Evolutionary conservation across 1,140 invertebrate genomes (phyloP).

Genomic region (Apis cerana): DNA sequence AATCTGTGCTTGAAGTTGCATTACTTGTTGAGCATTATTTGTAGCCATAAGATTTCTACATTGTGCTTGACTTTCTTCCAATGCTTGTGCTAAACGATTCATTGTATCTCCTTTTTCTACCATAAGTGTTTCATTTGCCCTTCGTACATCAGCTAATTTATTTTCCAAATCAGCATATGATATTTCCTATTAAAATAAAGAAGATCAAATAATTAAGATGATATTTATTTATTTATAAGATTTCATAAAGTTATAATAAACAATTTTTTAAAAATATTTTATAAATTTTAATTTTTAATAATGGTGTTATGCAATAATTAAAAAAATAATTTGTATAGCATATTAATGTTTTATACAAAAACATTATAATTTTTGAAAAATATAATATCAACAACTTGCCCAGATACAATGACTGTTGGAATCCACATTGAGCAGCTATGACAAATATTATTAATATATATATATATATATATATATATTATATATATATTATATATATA

Average conservation of each 20-base stretch:
- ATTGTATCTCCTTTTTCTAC: constrained; percentile 77
- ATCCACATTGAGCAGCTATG: constrained; percentile 66
- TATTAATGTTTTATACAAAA: not conserved
- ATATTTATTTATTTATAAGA: too few relatives aligned
- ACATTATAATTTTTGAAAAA: constrained; percentile 36
- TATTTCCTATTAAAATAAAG: constrained; percentile 63
- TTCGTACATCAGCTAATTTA: constrained; percentile 73
- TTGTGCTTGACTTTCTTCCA: constrained; percentile 75
- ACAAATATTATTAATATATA: constrained; percentile 42
- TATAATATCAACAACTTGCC: constrained; percentile 62
- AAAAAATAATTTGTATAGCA: constrained; percentile 9
- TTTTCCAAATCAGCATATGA: constrained; percentile 69
- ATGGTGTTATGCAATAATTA: not conserved
- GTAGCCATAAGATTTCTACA: constrained; percentile 74
- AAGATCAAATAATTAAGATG: not conserved
- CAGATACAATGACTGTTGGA: constrained; percentile 59
- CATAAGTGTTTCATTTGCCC: constrained; percentile 72
- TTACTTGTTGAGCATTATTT: constrained; percentile 72
- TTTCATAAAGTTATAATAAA: constrained; percentile 3
- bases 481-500: too few relatives aligned
- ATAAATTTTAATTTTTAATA: not conserved
- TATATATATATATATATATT: too few relatives aligned
- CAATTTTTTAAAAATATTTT: not conserved
- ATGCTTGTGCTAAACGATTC: constrained; percentile 72
- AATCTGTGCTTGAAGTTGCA: constrained; percentile 71